These are phyloP conservation scores for Steatornis caripensis DNA, from an alignment of 2,113 vertebrate genomes.

Conservation along the genomic window DNA sequence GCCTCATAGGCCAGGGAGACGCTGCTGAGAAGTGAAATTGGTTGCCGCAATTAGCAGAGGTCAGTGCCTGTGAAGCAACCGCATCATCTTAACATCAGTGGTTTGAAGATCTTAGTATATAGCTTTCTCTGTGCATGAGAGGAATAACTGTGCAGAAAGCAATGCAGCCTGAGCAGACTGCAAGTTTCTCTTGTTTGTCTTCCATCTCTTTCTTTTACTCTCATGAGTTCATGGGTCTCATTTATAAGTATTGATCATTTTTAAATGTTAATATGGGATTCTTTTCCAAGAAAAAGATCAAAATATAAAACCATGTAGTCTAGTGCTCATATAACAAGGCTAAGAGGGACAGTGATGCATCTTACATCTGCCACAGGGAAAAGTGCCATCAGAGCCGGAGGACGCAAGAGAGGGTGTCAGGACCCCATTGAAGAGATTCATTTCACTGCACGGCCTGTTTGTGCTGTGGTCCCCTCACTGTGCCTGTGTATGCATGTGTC, in stretches of 20 bases:
- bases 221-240: background rate
- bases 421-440: background rate
- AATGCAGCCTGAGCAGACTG: background rate
- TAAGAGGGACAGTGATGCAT: background rate
- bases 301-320: background rate
- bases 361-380: background rate
- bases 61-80: background rate
- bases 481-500: background rate
- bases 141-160: background rate
- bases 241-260: background rate
- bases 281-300: background rate
- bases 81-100: background rate
- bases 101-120: background rate
- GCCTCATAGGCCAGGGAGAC: background rate
- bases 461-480: background rate
- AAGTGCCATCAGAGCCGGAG: background rate
- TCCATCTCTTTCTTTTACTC: background rate
- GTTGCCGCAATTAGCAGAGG: background rate
- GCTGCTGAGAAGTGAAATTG: background rate
- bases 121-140: background rate
- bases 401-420: background rate
- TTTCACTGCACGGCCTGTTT: background rate
- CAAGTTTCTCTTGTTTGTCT: background rate
- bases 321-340: background rate
- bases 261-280: background rate